phyloP scores from a whole-genome alignment of 2,888 invertebrate species.

The Pycnomerus fuliginosus region DNA sequence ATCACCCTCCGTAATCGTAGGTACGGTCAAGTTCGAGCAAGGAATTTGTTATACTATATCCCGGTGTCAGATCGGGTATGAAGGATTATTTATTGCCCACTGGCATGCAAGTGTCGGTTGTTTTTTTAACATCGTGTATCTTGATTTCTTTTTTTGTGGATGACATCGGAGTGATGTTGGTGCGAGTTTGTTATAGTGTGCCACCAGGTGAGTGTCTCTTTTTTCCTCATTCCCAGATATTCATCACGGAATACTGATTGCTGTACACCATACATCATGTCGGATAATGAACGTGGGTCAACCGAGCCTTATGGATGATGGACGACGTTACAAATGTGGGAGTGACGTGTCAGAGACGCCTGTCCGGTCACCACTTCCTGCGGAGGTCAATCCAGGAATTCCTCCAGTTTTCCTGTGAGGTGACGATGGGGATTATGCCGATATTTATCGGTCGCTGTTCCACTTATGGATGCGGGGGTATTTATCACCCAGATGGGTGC shows the following conservation, averaged over 20 bases:
- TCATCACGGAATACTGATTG: constrained; percentile 30
- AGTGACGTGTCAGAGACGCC: constrained; percentile 35
- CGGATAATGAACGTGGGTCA: constrained; percentile 28
- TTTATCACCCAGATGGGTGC: constrained; percentile 18
- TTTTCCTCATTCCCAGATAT: constrained; percentile 21
- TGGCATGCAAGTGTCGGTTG: too few species aligned
- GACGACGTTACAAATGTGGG: constrained; percentile 36
- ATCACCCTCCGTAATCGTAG: too few species aligned
- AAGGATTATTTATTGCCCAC: too few species aligned
- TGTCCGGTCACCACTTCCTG: constrained; percentile 35
- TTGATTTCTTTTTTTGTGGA: background rate
- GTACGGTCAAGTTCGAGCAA: too few species aligned
- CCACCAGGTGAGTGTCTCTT: constrained; percentile 18
- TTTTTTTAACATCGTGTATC: too few species aligned
- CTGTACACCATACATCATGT: constrained; percentile 33
- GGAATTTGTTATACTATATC: too few species aligned
- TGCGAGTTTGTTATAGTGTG: constrained; percentile 13
- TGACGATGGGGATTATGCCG: constrained; percentile 33
- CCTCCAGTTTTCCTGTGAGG: too few species aligned
- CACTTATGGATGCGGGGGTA: constrained; percentile 18
- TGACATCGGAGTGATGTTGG: constrained; percentile 7
- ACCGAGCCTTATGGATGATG: constrained; percentile 35
- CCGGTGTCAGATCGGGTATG: too few species aligned
- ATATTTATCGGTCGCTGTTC: constrained; percentile 28
- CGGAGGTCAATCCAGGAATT: constrained; percentile 30